Evolutionary conservation across 2,113 vertebrate species (phyloP), one percentile per base, ranked within the genome.

Genomic region (Asarcornis scutulata): DNA sequence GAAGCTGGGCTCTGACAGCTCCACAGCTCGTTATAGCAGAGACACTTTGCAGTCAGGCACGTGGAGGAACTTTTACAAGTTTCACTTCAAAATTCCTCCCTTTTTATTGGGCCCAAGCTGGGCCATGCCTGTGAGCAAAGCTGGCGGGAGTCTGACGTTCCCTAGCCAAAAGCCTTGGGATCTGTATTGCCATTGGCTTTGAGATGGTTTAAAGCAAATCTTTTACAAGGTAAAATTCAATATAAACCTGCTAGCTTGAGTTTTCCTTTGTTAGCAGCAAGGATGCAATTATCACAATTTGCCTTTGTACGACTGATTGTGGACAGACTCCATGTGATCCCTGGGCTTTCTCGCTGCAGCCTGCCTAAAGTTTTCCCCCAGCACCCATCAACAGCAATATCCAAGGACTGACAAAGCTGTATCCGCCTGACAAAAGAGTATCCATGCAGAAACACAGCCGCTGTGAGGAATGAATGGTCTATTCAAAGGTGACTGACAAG

Each of bases 191-290:
- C 73, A 32, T 83, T 92, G 95, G 91, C 94, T 93, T 83, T 9
- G 68, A 66, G 82, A 56, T 11, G 59, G 64, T 74, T 93, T 89
- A 66, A 88, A 89, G 84, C 69, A 74, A 89, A 82, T 34, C 32
- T 92, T 97, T 94, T 79, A 95, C 86, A 86, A 94, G 96, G 87
- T 79, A 92, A 90, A 92, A 94, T 52, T 88, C 95, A 92, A 79
- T 42, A 79, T 58, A 96, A 96, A 89, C 11, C 93, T 69, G 91
- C 52, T 10, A 2, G 82, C 78, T 84, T 48, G 85, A 92, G 67
- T 40, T 93, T 83, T 66, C 63, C 91, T 90, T 67, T 83, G 81
- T 85, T 62, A 89, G 93, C 88, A 85, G 91, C 92, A 25, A 79
- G 91, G 95, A 88, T 73, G 55, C 50, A 79, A 94, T 94, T 85